Conservation (phyloP, 64 coral and sea anemone species). For the Montipora efflorescens region DNA sequence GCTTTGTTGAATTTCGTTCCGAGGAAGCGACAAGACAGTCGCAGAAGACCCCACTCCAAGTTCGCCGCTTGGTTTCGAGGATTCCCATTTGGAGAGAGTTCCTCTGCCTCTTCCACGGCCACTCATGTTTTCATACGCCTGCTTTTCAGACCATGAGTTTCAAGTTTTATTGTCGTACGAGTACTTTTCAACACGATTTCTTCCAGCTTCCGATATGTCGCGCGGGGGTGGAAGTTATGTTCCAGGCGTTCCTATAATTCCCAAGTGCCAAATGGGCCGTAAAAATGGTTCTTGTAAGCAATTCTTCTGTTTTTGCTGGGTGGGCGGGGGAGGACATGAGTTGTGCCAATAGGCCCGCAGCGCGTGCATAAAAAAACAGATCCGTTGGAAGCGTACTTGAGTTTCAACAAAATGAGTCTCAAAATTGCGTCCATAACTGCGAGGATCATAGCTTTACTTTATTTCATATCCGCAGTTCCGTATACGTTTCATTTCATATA, state of each 20-base stretch:
- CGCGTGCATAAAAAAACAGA: no score
- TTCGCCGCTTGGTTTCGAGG: background rate
- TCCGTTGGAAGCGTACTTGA: no score
- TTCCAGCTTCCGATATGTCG: background rate
- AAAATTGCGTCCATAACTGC: no score
- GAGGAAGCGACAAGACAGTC: background rate
- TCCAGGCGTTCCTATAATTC: constrained; percentile 16
- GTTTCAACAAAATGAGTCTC: no score
- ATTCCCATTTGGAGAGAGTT: constrained; percentile 44
- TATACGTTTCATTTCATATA: no score
- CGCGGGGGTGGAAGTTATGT: background rate
- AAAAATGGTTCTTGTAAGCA: background rate
- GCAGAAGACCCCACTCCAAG: constrained; percentile 29
- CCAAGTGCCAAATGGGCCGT: background rate
- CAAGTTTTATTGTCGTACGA: background rate
- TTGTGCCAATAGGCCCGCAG: no score
- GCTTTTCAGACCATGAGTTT: background rate
- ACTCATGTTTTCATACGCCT: background rate
- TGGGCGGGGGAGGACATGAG: no score
- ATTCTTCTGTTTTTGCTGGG: background rate
- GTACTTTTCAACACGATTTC: background rate
- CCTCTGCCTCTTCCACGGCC: constrained; percentile 71
- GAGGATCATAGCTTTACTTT: no score
- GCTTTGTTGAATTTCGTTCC: background rate
- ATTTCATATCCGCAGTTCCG: no score